Base-by-base conservation (phyloP, 1,140 invertebrate species). In the Sycophila sp. region DNA sequence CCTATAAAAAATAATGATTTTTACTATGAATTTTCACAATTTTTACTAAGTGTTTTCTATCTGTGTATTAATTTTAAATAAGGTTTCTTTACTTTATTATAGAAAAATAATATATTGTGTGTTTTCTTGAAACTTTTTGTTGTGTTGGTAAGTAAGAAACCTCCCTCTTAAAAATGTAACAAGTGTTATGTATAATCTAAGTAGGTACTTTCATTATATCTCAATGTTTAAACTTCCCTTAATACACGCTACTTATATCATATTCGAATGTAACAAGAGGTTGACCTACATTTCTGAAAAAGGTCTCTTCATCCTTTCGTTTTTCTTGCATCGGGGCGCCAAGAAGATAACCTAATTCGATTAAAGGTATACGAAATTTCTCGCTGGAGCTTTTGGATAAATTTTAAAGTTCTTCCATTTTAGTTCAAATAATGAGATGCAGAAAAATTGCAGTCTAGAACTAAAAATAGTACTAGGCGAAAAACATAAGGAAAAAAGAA, bases 301-400 rank as follows among this genome's bases (percentile, higher is more conserved):
- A 62, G 19, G 6, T 22, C 22, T 38, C 13, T 19, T 59, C 28
- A 22, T 8, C 40, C 24, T n/a, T 13, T 30, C n/a, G n/a, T 51
- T 40, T 71, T 64, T 45, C 13, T 34, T 2, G 4, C 5, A 8
- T 17, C 6, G 22, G 22, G 56, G 17, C n/a, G 32, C 19, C 53
- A 51, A 62, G 28, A 53, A 66, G 71, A 75, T 75, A 74, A 73
- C 74, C 72, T 76, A 73, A 79, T 79, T 79, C 75, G 75, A 78
- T 77, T 78, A 77, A 78, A 68, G 73, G 71, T 65, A 55, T 74
- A 71, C 72, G 70, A 70, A 76, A 76, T 78, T 77, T 73, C 56
- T 34, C 45, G 30, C 28, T 30, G 65, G 32, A 60, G 34, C 24
- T n/a, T n/a, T 69, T 53, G 71, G 62, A 75, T 77, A 73, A 77